These are phyloP conservation scores for Dolichopus griseipennis DNA, from an alignment of 2,888 invertebrate species.

Conservation along the genomic window DNA sequence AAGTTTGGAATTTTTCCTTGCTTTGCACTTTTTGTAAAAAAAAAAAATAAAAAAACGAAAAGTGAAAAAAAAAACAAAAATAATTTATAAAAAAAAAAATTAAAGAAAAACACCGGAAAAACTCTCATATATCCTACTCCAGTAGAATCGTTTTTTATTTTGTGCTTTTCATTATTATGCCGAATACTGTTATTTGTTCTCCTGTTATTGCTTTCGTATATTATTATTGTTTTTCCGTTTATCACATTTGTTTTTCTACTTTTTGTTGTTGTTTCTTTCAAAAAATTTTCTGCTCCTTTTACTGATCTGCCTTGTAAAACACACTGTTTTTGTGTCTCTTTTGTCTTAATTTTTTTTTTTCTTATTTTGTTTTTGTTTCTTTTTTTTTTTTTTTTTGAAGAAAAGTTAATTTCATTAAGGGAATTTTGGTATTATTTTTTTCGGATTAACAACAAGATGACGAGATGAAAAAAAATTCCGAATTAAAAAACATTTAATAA, in stretches of 20 bases:
- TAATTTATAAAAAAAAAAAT: conserved; percentile 22
- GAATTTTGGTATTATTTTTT: conserved; percentile 4
- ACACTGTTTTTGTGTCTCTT: neutral
- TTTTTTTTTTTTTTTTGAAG: neutral
- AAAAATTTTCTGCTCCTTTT: neutral
- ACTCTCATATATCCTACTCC: neutral
- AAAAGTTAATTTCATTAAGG: conserved; percentile 6
- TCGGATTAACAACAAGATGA: conserved; percentile 1
- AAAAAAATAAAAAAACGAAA: conserved; percentile 19
- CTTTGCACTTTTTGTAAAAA: conserved; percentile 15
- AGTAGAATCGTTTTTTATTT: neutral
- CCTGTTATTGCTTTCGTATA: neutral
- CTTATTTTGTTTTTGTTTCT: neutral
- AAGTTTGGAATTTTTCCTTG: conserved; percentile 40
- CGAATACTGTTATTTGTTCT: neutral
- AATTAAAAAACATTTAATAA: neutral
- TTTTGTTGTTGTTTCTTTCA: neutral
- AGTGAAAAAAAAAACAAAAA: conserved; percentile 22
- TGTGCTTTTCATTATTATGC: neutral
- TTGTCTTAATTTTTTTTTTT: neutral
- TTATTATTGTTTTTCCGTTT: conserved; percentile 4
- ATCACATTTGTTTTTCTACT: neutral
- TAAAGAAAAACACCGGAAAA: neutral
- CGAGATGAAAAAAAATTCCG: neutral
- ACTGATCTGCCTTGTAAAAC: neutral